Evolutionary conservation across 2,888 invertebrate genomes (phyloP).

Genomic region (Xanthorhoe spadicearia): DNA sequence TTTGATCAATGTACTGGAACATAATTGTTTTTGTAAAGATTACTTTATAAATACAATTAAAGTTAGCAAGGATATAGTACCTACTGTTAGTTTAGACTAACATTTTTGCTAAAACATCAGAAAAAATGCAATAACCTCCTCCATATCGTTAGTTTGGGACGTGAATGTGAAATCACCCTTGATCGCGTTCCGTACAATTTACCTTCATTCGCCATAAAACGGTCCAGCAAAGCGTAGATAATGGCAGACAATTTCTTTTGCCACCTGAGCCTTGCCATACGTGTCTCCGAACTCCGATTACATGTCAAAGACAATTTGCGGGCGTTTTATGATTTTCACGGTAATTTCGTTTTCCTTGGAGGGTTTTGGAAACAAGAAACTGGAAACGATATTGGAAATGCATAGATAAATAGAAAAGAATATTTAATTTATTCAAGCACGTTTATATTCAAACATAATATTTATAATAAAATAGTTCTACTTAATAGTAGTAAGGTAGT

Average conservation of each 20-base stretch:
- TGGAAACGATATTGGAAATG: not conserved
- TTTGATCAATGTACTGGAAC: not conserved
- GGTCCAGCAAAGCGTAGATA: slow-evolving; percentile 69
- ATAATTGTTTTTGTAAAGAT: no score
- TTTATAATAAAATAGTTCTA: no score
- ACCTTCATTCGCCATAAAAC: slow-evolving; percentile 75
- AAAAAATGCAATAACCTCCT: not conserved
- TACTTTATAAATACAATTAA: no score
- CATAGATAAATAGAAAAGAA: not conserved
- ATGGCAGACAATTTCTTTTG: slow-evolving; percentile 75
- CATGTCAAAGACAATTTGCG: slow-evolving; percentile 51
- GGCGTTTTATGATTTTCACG: slow-evolving; percentile 36
- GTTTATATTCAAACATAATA: no score
- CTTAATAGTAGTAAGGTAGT: no score
- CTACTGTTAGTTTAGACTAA: no score
- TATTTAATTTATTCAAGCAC: no score
- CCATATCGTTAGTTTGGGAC: slow-evolving; percentile 58
- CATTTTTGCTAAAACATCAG: not conserved
- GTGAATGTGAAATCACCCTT: slow-evolving; percentile 68
- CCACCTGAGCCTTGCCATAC: slow-evolving; percentile 68
- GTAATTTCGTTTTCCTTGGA: slow-evolving; percentile 26
- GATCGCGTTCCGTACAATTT: slow-evolving; percentile 69
- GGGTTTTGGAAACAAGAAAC: slow-evolving; percentile 8
- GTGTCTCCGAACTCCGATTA: slow-evolving; percentile 48
- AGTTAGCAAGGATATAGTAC: no score